phyloP scores from a whole-genome alignment of 2,888 invertebrate species.

The Lasiommata megera region DNA sequence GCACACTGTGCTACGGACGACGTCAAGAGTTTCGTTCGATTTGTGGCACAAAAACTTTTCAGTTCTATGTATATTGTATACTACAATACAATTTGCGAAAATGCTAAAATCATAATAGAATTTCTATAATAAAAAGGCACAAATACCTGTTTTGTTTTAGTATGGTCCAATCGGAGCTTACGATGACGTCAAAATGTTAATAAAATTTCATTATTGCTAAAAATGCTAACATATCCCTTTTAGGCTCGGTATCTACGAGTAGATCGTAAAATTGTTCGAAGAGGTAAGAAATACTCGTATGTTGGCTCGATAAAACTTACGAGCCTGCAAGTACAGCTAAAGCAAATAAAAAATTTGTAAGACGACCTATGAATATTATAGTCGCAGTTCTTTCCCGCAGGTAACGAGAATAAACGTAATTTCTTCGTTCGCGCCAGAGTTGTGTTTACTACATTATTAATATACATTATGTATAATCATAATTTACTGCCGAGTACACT shows the following conservation, averaged over 20 bases:
- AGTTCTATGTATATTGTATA: too few relatives aligned
- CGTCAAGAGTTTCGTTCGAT: too few relatives aligned
- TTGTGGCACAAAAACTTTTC: too few relatives aligned
- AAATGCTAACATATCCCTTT: background rate
- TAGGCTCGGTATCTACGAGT: background rate
- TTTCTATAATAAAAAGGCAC: too few relatives aligned
- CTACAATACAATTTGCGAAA: too few relatives aligned
- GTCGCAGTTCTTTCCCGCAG: background rate
- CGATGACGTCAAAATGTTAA: too few relatives aligned
- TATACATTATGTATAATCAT: too few relatives aligned
- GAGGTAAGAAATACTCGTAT: background rate
- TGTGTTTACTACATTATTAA: background rate
- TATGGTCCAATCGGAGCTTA: too few relatives aligned
- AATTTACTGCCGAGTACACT: too few relatives aligned
- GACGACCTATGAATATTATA: conserved; percentile 6
- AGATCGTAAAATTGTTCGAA: conserved; percentile 1
- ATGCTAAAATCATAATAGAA: too few relatives aligned
- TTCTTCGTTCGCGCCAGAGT: background rate
- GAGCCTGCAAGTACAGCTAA: background rate
- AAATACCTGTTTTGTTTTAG: too few relatives aligned
- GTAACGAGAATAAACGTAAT: background rate
- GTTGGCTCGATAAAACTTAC: conserved; percentile 5
- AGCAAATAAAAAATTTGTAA: conserved; percentile 6
- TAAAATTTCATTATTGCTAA: background rate
- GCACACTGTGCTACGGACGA: too few relatives aligned